Percentiles rank a stretch among this genome's conserved stretches.
Conservation (phyloP, 2,888 invertebrate species). For the Morinoia aosen region DNA sequence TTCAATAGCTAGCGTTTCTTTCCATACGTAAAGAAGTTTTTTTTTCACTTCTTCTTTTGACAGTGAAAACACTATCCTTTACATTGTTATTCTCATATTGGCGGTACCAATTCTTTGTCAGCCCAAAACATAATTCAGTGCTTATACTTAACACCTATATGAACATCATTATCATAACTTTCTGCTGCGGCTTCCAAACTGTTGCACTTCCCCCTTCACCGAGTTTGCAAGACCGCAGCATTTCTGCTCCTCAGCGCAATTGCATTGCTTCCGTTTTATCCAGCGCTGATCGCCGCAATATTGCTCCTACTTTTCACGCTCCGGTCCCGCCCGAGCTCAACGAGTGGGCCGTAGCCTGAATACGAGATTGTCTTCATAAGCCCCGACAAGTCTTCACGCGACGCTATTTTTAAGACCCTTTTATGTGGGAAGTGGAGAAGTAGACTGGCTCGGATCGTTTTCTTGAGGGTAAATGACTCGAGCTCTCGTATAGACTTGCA, state of each 20-base stretch:
- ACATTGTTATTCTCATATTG: background rate
- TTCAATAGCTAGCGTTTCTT: background rate
- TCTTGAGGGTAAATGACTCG: background rate
- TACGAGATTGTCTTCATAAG: slow-evolving; percentile 17
- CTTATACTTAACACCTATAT: background rate
- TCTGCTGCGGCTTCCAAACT: background rate
- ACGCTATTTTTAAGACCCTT: background rate
- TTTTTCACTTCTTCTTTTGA: background rate
- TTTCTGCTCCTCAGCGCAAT: background rate
- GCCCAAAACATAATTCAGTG: background rate
- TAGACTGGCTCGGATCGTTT: background rate
- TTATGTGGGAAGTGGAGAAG: background rate
- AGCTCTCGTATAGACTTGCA: background rate
- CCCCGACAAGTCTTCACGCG: background rate
- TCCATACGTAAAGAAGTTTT: background rate
- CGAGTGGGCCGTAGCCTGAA: slow-evolving; percentile 4
- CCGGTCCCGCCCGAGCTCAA: background rate
- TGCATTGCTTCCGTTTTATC: background rate
- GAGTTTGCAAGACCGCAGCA: background rate
- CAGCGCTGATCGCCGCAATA: background rate
- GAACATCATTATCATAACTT: background rate
- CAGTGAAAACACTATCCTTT: background rate
- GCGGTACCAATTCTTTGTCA: background rate
- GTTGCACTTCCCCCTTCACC: background rate
- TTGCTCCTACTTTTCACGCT: slow-evolving; percentile 1